Conservation (phyloP, 2,113 vertebrate species). For the Macroglossus sobrinus region DNA sequence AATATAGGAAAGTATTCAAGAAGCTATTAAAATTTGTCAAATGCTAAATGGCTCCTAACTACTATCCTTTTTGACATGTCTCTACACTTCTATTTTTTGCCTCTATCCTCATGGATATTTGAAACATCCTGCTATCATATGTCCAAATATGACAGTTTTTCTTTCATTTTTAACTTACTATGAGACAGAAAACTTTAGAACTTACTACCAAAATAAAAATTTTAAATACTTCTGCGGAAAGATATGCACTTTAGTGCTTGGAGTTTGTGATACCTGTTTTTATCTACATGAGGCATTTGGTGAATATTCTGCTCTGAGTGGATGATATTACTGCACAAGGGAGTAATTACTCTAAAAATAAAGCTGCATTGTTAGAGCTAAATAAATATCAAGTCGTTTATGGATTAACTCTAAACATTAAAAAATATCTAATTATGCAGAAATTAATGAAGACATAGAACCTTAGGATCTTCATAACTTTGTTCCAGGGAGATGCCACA, state of each 20-base stretch:
- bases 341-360: neutral
- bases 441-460: constrained; percentile 67
- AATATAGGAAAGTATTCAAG: neutral
- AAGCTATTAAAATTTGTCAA: neutral
- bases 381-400: constrained; percentile 33
- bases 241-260: neutral
- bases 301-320: neutral
- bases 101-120: neutral
- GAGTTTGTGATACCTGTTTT: neutral
- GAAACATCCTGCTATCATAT: neutral
- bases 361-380: neutral
- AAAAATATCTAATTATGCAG: neutral
- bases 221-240: neutral
- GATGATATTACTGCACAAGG: neutral
- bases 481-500: constrained; percentile 91
- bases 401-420: constrained; percentile 17
- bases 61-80: neutral
- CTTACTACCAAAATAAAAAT: neutral
- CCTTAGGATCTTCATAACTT: constrained; percentile 95
- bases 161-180: constrained; percentile 41
- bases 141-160: neutral
- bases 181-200: neutral
- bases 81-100: neutral
- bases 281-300: neutral
- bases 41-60: neutral